A percentile compares a stretch with the other conserved stretches of the same genome.
Evolutionary conservation across 2,113 vertebrate genomes (phyloP).

Genomic region (Poeciliopsis occidentalis): DNA sequence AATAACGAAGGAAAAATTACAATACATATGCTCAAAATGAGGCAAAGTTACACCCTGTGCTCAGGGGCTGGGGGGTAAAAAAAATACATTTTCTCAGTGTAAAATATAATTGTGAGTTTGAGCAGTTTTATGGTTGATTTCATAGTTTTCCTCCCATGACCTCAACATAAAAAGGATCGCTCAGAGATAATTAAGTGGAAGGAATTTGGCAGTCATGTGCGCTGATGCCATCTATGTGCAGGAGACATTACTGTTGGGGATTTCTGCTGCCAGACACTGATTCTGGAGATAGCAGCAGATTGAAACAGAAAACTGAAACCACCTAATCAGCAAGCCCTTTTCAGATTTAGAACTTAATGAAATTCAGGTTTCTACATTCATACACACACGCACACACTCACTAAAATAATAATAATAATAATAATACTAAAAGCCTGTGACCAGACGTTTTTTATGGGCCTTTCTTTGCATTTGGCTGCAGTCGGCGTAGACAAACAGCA

Average conservation of each 20-base stretch:
- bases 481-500: slow-evolving; percentile 10
- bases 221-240: slow-evolving; percentile 63
- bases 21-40: slow-evolving; percentile 37
- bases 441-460: slow-evolving; percentile 3
- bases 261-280: slow-evolving; percentile 33
- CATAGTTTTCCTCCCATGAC: slow-evolving; percentile 55
- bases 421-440: not conserved
- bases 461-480: slow-evolving; percentile 5
- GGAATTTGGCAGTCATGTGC: slow-evolving; percentile 46
- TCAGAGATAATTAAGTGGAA: slow-evolving; percentile 68
- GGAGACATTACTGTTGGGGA: slow-evolving; percentile 45
- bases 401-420: not conserved
- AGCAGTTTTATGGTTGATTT: slow-evolving; percentile 63
- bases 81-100: slow-evolving; percentile 54
- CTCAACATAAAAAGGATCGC: slow-evolving; percentile 65
- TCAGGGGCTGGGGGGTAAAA: slow-evolving; percentile 46
- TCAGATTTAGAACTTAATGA: slow-evolving; percentile 4
- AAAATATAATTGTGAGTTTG: slow-evolving; percentile 57
- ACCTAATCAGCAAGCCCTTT: not conserved
- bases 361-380: slow-evolving; percentile 16
- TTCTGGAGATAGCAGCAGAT: slow-evolving; percentile 37
- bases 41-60: slow-evolving; percentile 39
- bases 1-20: slow-evolving; percentile 30
- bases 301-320: slow-evolving; percentile 13
- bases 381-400: not conserved